Evolutionary conservation across 2,888 invertebrate species (phyloP).

Genomic region (Isoperla grammatica): DNA sequence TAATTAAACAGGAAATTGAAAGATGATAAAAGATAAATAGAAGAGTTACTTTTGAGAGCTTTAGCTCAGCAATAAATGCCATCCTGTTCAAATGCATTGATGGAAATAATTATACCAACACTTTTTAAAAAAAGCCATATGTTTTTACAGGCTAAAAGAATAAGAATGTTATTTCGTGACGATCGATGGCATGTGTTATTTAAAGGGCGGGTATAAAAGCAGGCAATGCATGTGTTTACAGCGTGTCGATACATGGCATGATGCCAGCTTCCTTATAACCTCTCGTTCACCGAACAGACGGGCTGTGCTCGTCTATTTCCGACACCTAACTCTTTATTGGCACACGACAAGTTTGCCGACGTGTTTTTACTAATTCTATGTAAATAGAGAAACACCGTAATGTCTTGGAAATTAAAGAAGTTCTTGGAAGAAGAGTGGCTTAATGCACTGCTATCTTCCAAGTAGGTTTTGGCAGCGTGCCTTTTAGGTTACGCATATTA

Average conservation of each 20-base stretch:
- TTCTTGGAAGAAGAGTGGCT: background rate
- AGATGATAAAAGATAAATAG: no score
- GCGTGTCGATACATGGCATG: background rate
- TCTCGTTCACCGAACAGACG: background rate
- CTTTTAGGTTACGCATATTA: background rate
- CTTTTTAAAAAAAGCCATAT: no score
- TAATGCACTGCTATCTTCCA: background rate
- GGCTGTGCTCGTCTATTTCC: background rate
- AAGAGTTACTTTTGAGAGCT: no score
- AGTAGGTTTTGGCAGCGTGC: background rate
- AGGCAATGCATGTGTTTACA: background rate
- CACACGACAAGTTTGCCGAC: no score
- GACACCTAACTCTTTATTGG: background rate
- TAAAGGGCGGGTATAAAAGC: background rate
- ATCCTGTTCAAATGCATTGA: background rate
- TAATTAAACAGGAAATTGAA: no score
- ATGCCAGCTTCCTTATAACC: background rate
- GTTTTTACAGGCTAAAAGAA: background rate
- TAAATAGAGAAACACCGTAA: background rate
- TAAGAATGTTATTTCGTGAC: background rate
- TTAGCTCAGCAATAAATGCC: background rate
- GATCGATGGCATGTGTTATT: background rate
- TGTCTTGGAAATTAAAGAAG: background rate
- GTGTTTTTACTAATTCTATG: no score
- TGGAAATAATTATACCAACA: background rate